Evolutionary conservation across 1,140 invertebrate species (phyloP), one percentile per base, ranked within the genome.

Genomic region (Dendrolimus punctatus): DNA sequence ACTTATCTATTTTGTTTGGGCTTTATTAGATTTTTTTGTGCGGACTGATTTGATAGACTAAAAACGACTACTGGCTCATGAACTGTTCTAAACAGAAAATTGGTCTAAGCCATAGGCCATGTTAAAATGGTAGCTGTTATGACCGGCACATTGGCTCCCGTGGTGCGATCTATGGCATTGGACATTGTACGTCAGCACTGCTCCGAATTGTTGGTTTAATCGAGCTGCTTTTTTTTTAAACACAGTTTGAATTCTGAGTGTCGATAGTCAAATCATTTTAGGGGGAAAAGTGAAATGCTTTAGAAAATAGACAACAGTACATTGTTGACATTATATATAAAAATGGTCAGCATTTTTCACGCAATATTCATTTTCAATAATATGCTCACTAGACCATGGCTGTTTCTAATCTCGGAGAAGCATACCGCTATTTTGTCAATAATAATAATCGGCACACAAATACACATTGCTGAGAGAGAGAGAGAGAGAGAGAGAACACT

Each of bases 181-280:
- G 80, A 75, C 58, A 72, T 79, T 81, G 74, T 73, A 68, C 56
- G 69, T 68, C 45, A 57, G 73, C 69, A 61, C 52, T 61, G 67
- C 62, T 75, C 68, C 70, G 75, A 84, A 84, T 80, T 82, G 79
- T 84, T 80, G 72, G 79, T 84, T 82, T 82, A 82, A 84, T 82
- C 67, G 71, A 79, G 63, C 64, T n/a, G n/a, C n/a, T n/a, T n/a
- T 82, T 85, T 85, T 82, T 84, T 60, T 81, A 64, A 76, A 59
- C 62, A 72, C 66, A 54, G 68, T 73, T 80, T 65, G 63, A 52
- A 71, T 69, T 66, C 61, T 71, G 59, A 73, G 77, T 66, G 71
- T 67, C 66, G 62, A 51, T 59, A 55, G 61, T 68, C 47, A 55
- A 49, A 52, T 65, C 55, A 46, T 40, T 49, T 71, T 55, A 45